Evolutionary conservation across 2,888 invertebrate genomes (phyloP).

Genomic region (Tipula confusa): DNA sequence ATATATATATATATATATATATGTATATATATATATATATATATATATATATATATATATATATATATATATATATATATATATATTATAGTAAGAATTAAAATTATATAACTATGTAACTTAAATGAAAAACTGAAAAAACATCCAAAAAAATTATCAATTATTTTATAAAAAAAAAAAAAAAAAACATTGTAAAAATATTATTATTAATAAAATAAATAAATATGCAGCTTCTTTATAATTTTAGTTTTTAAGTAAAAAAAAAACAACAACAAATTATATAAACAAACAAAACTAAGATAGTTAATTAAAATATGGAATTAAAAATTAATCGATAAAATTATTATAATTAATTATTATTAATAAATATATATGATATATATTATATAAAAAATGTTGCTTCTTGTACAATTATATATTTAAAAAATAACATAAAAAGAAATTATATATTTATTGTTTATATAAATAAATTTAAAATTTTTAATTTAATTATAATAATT

Average conservation of each 20-base stretch:
- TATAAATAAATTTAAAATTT: background rate
- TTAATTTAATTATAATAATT: background rate
- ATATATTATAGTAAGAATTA: constrained; percentile 3
- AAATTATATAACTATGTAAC: background rate
- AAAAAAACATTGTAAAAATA: background rate
- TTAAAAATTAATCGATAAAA: constrained; percentile 15
- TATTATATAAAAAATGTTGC: constrained; percentile 25
- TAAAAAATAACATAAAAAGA: background rate
- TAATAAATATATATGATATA: background rate
- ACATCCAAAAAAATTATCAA: background rate
- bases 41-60: too few species aligned
- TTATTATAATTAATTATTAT: constrained; percentile 12
- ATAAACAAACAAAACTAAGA: constrained; percentile 3
- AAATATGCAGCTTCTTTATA: constrained; percentile 12
- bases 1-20: too few species aligned
- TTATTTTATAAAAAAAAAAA: background rate
- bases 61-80: too few species aligned
- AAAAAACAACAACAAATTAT: background rate
- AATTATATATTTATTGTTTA: constrained; percentile 25
- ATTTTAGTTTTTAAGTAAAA: background rate
- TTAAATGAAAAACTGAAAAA: background rate
- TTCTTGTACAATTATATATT: constrained; percentile 25
- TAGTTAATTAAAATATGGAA: constrained; percentile 20
- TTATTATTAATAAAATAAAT: background rate
- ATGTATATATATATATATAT: too few species aligned